Conservation (phyloP, 2,113 vertebrate genomes). For the Hystrix brachyura region DNA sequence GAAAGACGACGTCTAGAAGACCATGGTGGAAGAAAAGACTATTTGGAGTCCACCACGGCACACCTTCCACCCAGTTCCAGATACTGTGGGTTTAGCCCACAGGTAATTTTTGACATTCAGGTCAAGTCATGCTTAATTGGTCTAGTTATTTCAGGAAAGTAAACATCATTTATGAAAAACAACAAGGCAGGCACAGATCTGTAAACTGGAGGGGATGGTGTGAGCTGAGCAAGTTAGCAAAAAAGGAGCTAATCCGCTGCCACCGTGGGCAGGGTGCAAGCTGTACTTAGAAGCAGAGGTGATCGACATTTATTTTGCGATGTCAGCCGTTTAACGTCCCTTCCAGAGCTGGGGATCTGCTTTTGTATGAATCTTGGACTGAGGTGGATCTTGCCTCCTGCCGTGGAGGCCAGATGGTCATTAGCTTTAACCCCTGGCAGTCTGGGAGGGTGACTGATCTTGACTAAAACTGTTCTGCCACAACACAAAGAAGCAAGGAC, state of each 20-base stretch:
- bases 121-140: background rate
- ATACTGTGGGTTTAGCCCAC: background rate
- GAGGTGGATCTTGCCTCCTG: background rate
- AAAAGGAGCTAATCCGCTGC: background rate
- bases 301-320: background rate
- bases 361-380: background rate
- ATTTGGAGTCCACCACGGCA: background rate
- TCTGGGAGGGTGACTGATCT: background rate
- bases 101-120: background rate
- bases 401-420: background rate
- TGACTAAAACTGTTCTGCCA: background rate
- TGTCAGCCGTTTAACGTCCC: background rate
- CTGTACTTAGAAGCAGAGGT: background rate
- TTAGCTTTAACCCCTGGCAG: background rate
- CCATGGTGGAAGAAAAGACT: background rate
- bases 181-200: background rate
- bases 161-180: background rate
- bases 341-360: background rate
- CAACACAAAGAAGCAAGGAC: background rate
- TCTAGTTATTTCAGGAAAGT: constrained; percentile 48
- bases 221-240: background rate
- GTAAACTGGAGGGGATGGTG: background rate
- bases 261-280: background rate
- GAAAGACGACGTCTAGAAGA: background rate
- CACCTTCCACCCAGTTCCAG: background rate